Evolutionary conservation across 23 tunicate species (phyloP).

Genomic region (Pegea sp.): DNA sequence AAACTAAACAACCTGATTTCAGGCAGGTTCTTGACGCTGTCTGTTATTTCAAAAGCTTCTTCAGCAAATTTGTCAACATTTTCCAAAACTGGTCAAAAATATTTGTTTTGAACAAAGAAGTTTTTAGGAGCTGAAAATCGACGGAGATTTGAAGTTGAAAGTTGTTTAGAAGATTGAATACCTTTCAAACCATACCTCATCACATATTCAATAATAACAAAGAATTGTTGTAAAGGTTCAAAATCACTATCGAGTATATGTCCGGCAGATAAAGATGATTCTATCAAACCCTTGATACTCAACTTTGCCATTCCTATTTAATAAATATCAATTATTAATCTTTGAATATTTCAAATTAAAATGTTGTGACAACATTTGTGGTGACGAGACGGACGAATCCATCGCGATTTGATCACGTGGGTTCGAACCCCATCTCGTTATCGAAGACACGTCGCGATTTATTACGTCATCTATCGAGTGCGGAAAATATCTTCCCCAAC

Average conservation of each 20-base stretch:
- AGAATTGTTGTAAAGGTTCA: constrained; percentile 61
- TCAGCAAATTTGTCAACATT: constrained; percentile 37
- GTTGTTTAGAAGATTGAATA: too few relatives aligned
- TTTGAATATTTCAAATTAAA: too few relatives aligned
- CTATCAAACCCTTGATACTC: constrained; percentile 66
- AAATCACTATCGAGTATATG: constrained; percentile 80
- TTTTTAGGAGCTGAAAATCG: constrained; percentile 35
- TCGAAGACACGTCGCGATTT: too few relatives aligned
- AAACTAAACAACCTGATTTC: constrained; percentile 43
- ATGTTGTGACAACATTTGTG: too few relatives aligned
- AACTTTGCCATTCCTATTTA: constrained; percentile 61
- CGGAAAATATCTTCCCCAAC: too few relatives aligned
- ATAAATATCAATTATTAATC: too few relatives aligned
- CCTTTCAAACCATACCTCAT: constrained; percentile 55
- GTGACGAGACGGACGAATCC: too few relatives aligned
- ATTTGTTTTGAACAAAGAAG: constrained; percentile 57
- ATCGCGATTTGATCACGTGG: too few relatives aligned
- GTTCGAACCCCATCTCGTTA: too few relatives aligned
- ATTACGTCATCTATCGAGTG: too few relatives aligned
- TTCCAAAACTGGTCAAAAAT: constrained; percentile 73
- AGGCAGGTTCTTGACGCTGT: constrained; percentile 78
- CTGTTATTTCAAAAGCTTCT: constrained; percentile 47
- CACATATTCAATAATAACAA: constrained; percentile 60
- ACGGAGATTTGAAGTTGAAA: background rate
- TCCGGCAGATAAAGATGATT: constrained; percentile 61